Conservation (phyloP, 2,888 invertebrate genomes). For the Timema podura region DNA sequence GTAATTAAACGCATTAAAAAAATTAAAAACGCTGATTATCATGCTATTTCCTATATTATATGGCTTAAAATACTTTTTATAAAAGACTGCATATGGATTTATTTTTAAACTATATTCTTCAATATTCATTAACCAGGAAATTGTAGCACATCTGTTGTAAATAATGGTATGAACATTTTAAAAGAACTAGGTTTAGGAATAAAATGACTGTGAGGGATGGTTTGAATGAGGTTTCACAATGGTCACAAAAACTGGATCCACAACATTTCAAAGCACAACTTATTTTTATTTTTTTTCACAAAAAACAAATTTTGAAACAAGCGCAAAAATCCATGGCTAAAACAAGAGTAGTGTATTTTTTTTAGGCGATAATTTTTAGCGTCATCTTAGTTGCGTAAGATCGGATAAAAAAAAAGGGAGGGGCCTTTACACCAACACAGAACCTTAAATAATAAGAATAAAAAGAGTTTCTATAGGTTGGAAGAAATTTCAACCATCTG, state of each 20-base stretch:
- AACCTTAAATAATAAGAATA: not conserved
- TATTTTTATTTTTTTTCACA: no score
- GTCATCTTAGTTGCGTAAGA: slow-evolving; percentile 12
- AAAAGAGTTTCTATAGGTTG: not conserved
- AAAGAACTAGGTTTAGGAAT: not conserved
- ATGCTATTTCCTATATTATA: no score
- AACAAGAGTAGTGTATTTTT: not conserved
- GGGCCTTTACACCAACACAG: slow-evolving; percentile 10
- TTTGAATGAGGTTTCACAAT: slow-evolving; percentile 15
- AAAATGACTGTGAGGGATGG: not conserved
- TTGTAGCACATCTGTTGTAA: slow-evolving; percentile 1
- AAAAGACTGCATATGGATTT: no score
- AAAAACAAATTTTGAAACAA: not conserved
- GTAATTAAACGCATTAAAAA: no score
- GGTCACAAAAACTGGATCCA: not conserved
- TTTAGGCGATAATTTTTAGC: not conserved
- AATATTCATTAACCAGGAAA: not conserved
- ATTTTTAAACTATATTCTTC: no score
- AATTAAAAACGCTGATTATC: no score
- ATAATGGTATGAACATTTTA: not conserved
- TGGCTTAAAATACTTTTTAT: no score
- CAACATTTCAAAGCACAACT: not conserved
- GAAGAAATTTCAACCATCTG: slow-evolving; percentile 8
- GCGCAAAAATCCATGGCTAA: not conserved
- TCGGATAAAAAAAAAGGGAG: not conserved